Percentiles rank a stretch among this genome's conserved stretches.
These are phyloP conservation scores for Peribatodes rhomboidaria DNA, from an alignment of 2,888 invertebrate species.

Conservation along the genomic window DNA sequence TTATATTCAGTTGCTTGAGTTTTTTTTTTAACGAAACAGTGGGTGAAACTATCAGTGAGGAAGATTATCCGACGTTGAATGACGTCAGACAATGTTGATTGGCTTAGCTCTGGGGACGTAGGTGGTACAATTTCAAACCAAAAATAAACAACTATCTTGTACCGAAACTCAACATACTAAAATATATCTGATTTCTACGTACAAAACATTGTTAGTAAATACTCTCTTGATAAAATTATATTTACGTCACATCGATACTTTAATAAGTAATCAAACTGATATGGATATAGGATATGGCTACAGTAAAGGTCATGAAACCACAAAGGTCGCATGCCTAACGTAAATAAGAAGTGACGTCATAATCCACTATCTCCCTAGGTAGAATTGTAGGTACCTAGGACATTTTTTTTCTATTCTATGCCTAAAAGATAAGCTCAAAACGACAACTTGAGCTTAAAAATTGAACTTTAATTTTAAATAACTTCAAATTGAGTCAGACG, in stretches of 20 bases:
- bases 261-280: slow-evolving; percentile 30
- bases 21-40: slow-evolving; percentile 14
- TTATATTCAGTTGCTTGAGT: slow-evolving; percentile 1
- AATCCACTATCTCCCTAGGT: slow-evolving; percentile 14
- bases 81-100: slow-evolving; percentile 19
- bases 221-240: slow-evolving; percentile 9
- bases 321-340: slow-evolving; percentile 39
- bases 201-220: slow-evolving; percentile 9
- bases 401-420: background rate
- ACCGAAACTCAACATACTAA: background rate
- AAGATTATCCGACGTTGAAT: slow-evolving; percentile 17
- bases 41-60: slow-evolving; percentile 12
- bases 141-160: background rate
- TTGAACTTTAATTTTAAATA: too few relatives aligned
- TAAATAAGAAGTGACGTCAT: slow-evolving; percentile 44
- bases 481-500: background rate
- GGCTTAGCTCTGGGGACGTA: slow-evolving; percentile 1
- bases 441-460: too few relatives aligned
- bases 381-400: background rate
- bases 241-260: slow-evolving; percentile 26
- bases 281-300: slow-evolving; percentile 22
- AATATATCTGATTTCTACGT: background rate
- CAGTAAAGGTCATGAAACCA: slow-evolving; percentile 39
- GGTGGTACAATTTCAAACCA: too few relatives aligned
- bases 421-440: background rate